Evolutionary conservation across 2,888 invertebrate species (phyloP).

Genomic region (Caradrina clavipalpis): DNA sequence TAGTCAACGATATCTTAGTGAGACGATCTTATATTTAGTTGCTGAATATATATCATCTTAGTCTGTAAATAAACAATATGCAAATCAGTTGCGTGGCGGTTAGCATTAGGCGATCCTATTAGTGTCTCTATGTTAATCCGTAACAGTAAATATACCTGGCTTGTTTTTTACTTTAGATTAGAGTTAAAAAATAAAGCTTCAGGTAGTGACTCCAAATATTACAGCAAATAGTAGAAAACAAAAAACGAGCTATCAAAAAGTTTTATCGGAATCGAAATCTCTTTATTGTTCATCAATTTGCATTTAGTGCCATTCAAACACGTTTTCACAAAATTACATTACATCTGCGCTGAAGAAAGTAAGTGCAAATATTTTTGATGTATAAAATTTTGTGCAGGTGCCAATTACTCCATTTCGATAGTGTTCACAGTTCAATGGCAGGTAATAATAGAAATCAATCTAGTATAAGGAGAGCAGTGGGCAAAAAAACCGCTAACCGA

Average conservation of each 20-base stretch:
- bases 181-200: slow-evolving; percentile 1
- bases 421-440: slow-evolving; percentile 78
- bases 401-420: slow-evolving; percentile 82
- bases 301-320: slow-evolving; percentile 37
- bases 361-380: slow-evolving; percentile 67
- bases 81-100: slow-evolving; percentile 30
- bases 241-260: slow-evolving; percentile 14
- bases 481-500: slow-evolving; percentile 86
- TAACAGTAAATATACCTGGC: slow-evolving; percentile 32
- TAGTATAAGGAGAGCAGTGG: slow-evolving; percentile 80
- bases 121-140: slow-evolving; percentile 29
- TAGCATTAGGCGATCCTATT: slow-evolving; percentile 26
- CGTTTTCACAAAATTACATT: slow-evolving; percentile 62
- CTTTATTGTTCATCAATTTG: slow-evolving; percentile 41
- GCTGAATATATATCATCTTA: slow-evolving; percentile 25
- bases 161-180: slow-evolving; percentile 11
- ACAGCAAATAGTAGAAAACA: slow-evolving; percentile 19
- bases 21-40: slow-evolving; percentile 35
- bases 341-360: slow-evolving; percentile 64
- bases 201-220: slow-evolving; percentile 12
- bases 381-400: slow-evolving; percentile 69
- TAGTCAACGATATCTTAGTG: slow-evolving; percentile 25
- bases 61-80: slow-evolving; percentile 43
- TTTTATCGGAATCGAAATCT: slow-evolving; percentile 35
- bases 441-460: slow-evolving; percentile 86